Conservation (phyloP, 1,140 invertebrate species). For the Drosophila aff. region DNA sequence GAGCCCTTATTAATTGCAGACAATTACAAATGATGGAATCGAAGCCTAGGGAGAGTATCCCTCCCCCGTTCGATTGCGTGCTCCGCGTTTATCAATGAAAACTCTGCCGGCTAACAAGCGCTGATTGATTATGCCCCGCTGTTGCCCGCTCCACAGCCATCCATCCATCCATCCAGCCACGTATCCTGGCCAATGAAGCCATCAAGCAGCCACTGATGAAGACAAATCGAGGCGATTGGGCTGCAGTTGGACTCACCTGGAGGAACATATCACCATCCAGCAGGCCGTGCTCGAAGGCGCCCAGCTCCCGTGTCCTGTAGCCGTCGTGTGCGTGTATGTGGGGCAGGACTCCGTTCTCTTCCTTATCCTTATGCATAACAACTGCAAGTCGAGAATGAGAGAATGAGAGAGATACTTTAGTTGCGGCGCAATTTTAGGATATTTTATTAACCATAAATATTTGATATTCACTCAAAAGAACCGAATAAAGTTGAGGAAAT, state of each 20-base stretch:
- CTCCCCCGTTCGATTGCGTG: conserved; percentile 44
- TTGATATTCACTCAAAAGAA: conserved; percentile 49
- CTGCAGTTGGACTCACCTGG: conserved; percentile 89
- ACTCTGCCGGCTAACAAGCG: conserved; percentile 50
- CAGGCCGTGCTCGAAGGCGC: conserved; percentile 94
- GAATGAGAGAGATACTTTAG: conserved; percentile 38
- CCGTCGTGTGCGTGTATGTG: conserved; percentile 86
- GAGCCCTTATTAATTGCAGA: conserved; percentile 68
- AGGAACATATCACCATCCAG: conserved; percentile 97
- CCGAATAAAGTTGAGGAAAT: conserved; percentile 21
- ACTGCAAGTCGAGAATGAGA: conserved; percentile 89
- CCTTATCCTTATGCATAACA: conserved; percentile 96
- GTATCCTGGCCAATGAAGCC: conserved; percentile 71
- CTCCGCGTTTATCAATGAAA: conserved; percentile 38
- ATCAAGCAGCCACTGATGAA: conserved; percentile 69
- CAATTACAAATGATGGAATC: conserved; percentile 54
- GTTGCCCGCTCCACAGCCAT: background rate
- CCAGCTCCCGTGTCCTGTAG: conserved; percentile 91
- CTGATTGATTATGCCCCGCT: conserved; percentile 71
- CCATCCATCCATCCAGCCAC: conserved; percentile 15
- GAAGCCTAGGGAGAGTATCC: conserved; percentile 2
- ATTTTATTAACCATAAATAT: conserved; percentile 78
- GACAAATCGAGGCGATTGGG: conserved; percentile 60
- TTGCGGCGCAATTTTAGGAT: conserved; percentile 52
- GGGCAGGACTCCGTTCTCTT: conserved; percentile 88